These are phyloP conservation scores for Spea hammondii DNA, from an alignment of 2,797 vertebrate species.

Conservation along the genomic window DNA sequence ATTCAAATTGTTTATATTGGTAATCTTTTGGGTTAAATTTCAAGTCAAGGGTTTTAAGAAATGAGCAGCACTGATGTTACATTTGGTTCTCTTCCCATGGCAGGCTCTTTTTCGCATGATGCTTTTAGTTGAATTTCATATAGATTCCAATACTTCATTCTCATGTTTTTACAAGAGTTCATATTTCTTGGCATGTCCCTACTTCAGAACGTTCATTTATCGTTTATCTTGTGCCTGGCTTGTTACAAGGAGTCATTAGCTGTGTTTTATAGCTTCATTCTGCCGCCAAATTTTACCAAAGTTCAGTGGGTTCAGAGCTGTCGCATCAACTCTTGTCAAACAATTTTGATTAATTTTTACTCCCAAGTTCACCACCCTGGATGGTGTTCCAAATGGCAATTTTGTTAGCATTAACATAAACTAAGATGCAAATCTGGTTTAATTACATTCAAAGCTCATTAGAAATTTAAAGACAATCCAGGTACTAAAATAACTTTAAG, in stretches of 20 bases:
- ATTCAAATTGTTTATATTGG: too few relatives aligned
- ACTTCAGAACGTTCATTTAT: slow-evolving; percentile 41
- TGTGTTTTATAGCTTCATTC: slow-evolving; percentile 38
- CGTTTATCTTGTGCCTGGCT: slow-evolving; percentile 48
- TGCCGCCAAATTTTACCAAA: slow-evolving; percentile 33
- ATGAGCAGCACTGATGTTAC: too few relatives aligned
- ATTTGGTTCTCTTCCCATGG: too few relatives aligned
- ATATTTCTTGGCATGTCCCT: slow-evolving; percentile 23
- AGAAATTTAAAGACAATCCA: slow-evolving; percentile 1
- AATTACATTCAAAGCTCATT: slow-evolving; percentile 30
- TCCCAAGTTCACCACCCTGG: slow-evolving; percentile 18
- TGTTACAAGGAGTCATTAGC: slow-evolving; percentile 37
- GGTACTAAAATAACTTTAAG: slow-evolving; percentile 4
- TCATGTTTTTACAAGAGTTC: slow-evolving; percentile 34
- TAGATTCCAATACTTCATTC: slow-evolving; percentile 41
- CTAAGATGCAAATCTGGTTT: slow-evolving; percentile 28
- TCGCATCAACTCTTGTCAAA: slow-evolving; percentile 41
- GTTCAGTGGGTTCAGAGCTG: slow-evolving; percentile 43
- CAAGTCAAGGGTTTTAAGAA: too few relatives aligned
- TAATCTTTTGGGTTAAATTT: too few relatives aligned
- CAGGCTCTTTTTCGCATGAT: not conserved
- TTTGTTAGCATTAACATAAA: slow-evolving; percentile 27
- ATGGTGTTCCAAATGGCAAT: slow-evolving; percentile 36
- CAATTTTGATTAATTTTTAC: slow-evolving; percentile 34
- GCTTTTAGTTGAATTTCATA: slow-evolving; percentile 33